Conservation (phyloP, 2,113 vertebrate species). For the Pogona vitticeps region DNA sequence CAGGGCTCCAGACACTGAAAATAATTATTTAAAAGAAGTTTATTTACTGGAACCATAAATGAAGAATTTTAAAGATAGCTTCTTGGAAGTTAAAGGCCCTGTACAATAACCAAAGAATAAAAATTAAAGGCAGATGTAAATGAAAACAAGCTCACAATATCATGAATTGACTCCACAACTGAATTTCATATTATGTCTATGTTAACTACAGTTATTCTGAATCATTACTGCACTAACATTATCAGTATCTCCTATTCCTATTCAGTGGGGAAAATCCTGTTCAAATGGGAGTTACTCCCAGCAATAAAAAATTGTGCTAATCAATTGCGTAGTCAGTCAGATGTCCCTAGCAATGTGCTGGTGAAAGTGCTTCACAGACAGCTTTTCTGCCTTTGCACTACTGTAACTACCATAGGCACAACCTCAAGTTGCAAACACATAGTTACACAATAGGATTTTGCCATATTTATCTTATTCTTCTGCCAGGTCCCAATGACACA, state of each 20-base stretch:
- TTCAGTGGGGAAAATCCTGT: too few relatives aligned
- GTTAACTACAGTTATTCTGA: conserved; percentile 46
- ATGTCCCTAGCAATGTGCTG: too few relatives aligned
- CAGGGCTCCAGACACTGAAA: conserved; percentile 97
- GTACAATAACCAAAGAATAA: neutral
- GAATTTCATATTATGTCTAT: conserved; percentile 13
- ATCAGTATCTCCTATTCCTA: conserved; percentile 29
- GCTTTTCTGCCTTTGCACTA: too few relatives aligned
- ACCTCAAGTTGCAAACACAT: neutral
- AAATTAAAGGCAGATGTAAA: neutral
- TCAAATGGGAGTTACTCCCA: too few relatives aligned
- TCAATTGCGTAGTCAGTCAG: too few relatives aligned
- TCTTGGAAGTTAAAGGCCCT: conserved; percentile 44
- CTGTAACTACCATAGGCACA: too few relatives aligned
- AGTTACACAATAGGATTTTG: too few relatives aligned
- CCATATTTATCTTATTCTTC: neutral
- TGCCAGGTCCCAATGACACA: neutral
- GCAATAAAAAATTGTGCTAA: too few relatives aligned
- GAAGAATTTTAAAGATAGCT: conserved; percentile 39
- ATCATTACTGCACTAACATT: conserved; percentile 36
- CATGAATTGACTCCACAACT: neutral
- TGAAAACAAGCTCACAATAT: neutral
- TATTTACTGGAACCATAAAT: conserved; percentile 18
- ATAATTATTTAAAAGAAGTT: conserved; percentile 16
- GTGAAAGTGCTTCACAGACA: too few relatives aligned